Evolutionary conservation across 2,797 vertebrate genomes (phyloP).

Genomic region (Orestias chungarensis): DNA sequence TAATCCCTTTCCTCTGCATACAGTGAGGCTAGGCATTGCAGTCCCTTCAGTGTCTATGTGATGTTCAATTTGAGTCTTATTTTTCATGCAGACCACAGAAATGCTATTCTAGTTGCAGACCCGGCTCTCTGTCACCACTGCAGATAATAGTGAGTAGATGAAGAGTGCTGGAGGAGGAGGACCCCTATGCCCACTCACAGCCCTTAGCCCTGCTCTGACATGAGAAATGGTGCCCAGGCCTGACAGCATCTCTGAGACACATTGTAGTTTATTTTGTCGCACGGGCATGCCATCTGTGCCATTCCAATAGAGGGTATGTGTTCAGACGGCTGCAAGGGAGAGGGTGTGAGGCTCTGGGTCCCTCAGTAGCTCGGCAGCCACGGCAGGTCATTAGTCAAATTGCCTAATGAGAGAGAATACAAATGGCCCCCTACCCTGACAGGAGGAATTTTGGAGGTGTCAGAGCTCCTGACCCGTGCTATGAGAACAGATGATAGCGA

Average conservation of each 20-base stretch:
- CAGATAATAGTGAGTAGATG: slow-evolving; percentile 78
- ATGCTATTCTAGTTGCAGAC: slow-evolving; percentile 77
- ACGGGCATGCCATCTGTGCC: slow-evolving; percentile 86
- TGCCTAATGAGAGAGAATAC: slow-evolving; percentile 84
- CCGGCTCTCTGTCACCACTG: slow-evolving; percentile 74
- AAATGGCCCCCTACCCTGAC: slow-evolving; percentile 77
- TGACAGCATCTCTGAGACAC: slow-evolving; percentile 82
- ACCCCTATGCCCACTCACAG: slow-evolving; percentile 71
- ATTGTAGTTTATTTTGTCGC: slow-evolving; percentile 82
- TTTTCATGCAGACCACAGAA: slow-evolving; percentile 74
- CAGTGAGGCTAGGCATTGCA: slow-evolving; percentile 54
- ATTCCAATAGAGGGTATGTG: slow-evolving; percentile 73
- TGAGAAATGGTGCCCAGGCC: slow-evolving; percentile 78
- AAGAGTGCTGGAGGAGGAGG: slow-evolving; percentile 75
- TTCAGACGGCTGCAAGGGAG: slow-evolving; percentile 73
- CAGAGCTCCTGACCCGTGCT: slow-evolving; percentile 82
- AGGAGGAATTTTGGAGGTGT: slow-evolving; percentile 86
- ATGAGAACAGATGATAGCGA: slow-evolving; percentile 86
- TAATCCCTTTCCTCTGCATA: slow-evolving; percentile 46
- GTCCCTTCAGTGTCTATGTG: slow-evolving; percentile 59
- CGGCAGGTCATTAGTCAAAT: slow-evolving; percentile 81
- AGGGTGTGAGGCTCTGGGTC: slow-evolving; percentile 72
- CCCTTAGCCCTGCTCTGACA: slow-evolving; percentile 69
- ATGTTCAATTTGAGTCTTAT: slow-evolving; percentile 73
- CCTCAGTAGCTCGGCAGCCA: slow-evolving; percentile 75